phyloP scores from a whole-genome alignment of 2,888 invertebrate genomes.

The Halictus ligatus region DNA sequence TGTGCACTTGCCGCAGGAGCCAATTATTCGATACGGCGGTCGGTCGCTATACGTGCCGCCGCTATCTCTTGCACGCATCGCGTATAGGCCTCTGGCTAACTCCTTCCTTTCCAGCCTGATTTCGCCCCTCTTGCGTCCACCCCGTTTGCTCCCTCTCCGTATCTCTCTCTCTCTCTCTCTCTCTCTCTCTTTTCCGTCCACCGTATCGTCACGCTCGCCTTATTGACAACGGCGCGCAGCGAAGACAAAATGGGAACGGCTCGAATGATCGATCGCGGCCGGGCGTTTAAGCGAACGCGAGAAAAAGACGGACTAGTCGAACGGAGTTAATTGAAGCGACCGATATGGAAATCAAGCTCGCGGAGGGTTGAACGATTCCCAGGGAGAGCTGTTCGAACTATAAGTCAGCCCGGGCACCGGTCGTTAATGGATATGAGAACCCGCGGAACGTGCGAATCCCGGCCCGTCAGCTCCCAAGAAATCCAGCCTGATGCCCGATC shows the following conservation, averaged over 20 bases:
- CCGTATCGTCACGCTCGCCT: constrained; percentile 48
- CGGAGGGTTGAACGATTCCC: constrained; percentile 21
- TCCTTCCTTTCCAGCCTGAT: constrained; percentile 70
- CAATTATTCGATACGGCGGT: constrained; percentile 84
- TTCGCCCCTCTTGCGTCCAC: constrained; percentile 51
- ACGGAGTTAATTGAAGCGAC: constrained; percentile 9
- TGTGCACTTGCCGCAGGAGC: constrained; percentile 84
- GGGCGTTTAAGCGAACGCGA: constrained; percentile 6
- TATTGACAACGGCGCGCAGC: constrained; percentile 34
- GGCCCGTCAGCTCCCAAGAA: constrained; percentile 42
- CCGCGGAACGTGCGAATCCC: constrained; percentile 51
- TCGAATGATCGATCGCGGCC: constrained; percentile 47
- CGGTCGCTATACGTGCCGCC: constrained; percentile 78
- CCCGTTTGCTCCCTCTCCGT: constrained; percentile 28
- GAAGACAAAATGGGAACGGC: constrained; percentile 23
- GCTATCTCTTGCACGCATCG: constrained; percentile 81
- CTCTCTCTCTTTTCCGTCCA: constrained; percentile 23
- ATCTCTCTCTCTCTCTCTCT: constrained; percentile 28
- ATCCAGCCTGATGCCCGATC: constrained; percentile 50
- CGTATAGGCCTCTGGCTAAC: constrained; percentile 74
- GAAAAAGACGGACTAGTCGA: constrained; percentile 13
- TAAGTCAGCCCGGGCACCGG: constrained; percentile 33
- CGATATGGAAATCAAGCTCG: constrained; percentile 4
- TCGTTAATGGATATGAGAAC: constrained; percentile 55
- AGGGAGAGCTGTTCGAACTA: constrained; percentile 15